Evolutionary conservation across 2,888 invertebrate species (phyloP), one percentile per base, ranked within the genome.

Genomic region (Caenorhabditis sulstoni): DNA sequence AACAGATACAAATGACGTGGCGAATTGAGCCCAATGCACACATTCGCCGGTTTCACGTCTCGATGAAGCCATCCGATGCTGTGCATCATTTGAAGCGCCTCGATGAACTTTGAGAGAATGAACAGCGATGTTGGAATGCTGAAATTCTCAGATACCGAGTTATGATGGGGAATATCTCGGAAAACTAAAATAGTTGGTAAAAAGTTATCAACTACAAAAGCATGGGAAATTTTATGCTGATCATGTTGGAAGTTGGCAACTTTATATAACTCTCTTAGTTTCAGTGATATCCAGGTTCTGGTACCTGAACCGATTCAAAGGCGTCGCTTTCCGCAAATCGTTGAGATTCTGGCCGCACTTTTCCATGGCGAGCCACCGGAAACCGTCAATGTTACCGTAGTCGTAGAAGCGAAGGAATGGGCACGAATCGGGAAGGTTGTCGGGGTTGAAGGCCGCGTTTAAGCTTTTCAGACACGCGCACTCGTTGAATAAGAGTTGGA

Each of bases 21-120:
- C n/a, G 59, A 41, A 61, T 76, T 16, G 49, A 61, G 62, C n/a
- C 81, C 82, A 49, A 87, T 58, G 61, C 86, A 86, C 67, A 87
- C 83, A 49, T 87, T 87, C 2, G 85, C 79, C 23, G 87, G 86
- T 66, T 87, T 87, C 20, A 87, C 81, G 57, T 84, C 83, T 20
- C 85, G 77, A 64, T 87, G 87, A 16, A 87, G 65, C 83, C 84
- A 86, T 12, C 84, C 86, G 52, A 75, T 58, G n/a, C 64, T 50
- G 61, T 86, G 86, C 68, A 86, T 65, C 47, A 62, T 75, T 49
- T 75, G 66, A 9, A 87, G 64, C 0, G 84, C 67, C 29, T 61
- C 53, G 9, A 87, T 59, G 84, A 83, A 82, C 50, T 82, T 75
- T 22, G 71, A 68, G 29, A 83, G 49, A 16, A 86, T 71, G 81